These are phyloP conservation scores for Chunga burmeisteri DNA, from an alignment of 2,113 vertebrate genomes.

Conservation along the genomic window DNA sequence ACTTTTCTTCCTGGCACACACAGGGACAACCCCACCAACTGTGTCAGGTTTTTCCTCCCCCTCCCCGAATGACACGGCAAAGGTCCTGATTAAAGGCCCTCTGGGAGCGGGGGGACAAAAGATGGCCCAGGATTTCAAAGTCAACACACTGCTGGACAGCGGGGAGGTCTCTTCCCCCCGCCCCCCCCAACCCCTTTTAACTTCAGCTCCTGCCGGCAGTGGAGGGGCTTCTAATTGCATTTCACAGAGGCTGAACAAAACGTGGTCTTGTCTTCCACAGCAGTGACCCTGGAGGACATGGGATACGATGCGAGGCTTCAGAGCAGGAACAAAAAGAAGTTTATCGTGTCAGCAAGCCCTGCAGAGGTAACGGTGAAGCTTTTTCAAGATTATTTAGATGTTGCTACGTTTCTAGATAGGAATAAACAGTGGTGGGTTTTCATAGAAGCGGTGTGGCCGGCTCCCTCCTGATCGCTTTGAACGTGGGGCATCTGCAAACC, in stretches of 20 bases:
- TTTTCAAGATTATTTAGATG: neutral
- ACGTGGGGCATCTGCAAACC: neutral
- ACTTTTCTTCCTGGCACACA: conserved; percentile 75
- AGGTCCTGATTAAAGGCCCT: conserved; percentile 81
- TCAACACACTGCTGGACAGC: conserved; percentile 75
- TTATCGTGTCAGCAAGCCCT: neutral
- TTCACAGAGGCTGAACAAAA: conserved; percentile 77
- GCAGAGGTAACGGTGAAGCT: neutral
- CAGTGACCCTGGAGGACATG: conserved; percentile 5
- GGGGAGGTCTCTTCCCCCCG: conserved; percentile 70
- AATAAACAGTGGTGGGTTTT: neutral
- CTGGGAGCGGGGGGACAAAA: conserved; percentile 62
- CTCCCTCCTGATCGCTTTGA: neutral
- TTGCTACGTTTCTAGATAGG: accelerated
- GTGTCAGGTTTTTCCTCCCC: neutral
- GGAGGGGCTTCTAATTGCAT: conserved; percentile 79
- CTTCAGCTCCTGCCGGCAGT: conserved; percentile 63
- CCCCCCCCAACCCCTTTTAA: conserved; percentile 29
- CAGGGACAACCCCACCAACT: conserved; percentile 57
- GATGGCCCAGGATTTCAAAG: conserved; percentile 82
- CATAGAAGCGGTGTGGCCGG: accelerated
- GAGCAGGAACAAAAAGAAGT: conserved; percentile 45
- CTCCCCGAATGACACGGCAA: conserved; percentile 71
- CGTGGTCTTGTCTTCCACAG: conserved; percentile 73
- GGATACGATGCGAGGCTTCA: conserved; percentile 4